These are phyloP conservation scores for Fopius arisanus DNA, from an alignment of 1,140 invertebrate genomes.

Conservation along the genomic window DNA sequence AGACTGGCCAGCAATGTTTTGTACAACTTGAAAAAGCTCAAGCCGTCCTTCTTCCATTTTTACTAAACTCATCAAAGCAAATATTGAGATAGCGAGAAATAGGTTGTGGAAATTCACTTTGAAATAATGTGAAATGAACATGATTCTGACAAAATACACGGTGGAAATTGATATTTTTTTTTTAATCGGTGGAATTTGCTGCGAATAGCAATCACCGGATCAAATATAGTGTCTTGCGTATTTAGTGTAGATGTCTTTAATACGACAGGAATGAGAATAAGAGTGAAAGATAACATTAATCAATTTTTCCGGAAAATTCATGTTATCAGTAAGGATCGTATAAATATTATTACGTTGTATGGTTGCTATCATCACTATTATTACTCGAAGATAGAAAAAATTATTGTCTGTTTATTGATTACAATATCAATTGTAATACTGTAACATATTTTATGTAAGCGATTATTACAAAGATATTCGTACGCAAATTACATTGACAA, in stretches of 20 bases:
- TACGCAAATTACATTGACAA: too few relatives aligned
- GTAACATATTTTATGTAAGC: constrained; percentile 64
- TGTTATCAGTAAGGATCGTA: constrained; percentile 14
- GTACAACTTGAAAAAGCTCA: background rate
- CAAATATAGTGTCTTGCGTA: constrained; percentile 53
- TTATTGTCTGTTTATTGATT: constrained; percentile 55
- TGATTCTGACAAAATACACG: too few relatives aligned
- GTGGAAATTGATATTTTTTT: too few relatives aligned
- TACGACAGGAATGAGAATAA: background rate
- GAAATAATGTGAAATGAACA: background rate
- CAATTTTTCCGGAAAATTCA: background rate
- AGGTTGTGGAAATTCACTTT: background rate
- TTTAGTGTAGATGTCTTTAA: constrained; percentile 34
- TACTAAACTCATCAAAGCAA: background rate
- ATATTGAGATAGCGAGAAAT: background rate
- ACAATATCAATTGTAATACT: constrained; percentile 61
- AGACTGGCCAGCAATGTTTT: background rate
- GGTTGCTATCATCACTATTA: constrained; percentile 48
- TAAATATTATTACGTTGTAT: constrained; percentile 53
- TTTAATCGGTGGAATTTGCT: constrained; percentile 38
- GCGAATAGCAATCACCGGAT: constrained; percentile 48
- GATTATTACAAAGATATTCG: constrained; percentile 51
- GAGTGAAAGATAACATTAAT: background rate
- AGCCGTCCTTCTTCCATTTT: constrained; percentile 2
- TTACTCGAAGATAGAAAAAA: constrained; percentile 54